Percentiles rank a stretch among this genome's conserved stretches.
Conservation (phyloP, 2,888 invertebrate species). For the Aleiodes alternator region DNA sequence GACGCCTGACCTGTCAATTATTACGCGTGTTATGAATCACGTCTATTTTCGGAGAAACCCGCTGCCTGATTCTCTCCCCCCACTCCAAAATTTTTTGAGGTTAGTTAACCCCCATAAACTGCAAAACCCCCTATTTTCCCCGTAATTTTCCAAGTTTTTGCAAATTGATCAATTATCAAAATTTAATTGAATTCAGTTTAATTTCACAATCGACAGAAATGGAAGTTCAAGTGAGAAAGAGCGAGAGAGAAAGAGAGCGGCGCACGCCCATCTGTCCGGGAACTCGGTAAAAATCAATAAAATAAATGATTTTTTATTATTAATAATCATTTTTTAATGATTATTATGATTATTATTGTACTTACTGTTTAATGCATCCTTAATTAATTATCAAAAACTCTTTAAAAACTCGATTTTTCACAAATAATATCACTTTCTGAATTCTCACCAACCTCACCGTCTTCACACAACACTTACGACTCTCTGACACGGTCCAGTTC, state of each 20-base stretch:
- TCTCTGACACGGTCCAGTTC: slow-evolving; percentile 54
- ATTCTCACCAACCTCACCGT: slow-evolving; percentile 63
- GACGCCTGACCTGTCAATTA: slow-evolving; percentile 52
- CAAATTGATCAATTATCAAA: no score
- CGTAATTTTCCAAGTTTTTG: neutral
- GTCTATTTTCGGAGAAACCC: slow-evolving; percentile 71
- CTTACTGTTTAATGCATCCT: slow-evolving; percentile 68
- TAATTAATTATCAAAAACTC: slow-evolving; percentile 53
- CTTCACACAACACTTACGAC: slow-evolving; percentile 68
- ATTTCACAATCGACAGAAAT: slow-evolving; percentile 33
- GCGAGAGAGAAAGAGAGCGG: slow-evolving; percentile 57
- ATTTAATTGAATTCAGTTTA: neutral
- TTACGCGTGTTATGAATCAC: slow-evolving; percentile 67
- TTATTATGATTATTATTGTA: slow-evolving; percentile 38
- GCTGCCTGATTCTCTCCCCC: slow-evolving; percentile 58
- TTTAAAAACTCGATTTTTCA: slow-evolving; percentile 15
- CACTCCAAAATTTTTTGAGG: slow-evolving; percentile 63
- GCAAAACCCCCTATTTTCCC: neutral
- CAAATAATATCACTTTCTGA: slow-evolving; percentile 67
- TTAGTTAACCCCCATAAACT: slow-evolving; percentile 54
- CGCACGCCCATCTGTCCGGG: slow-evolving; percentile 67
- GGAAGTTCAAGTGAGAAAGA: slow-evolving; percentile 47
- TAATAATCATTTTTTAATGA: neutral
- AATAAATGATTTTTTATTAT: slow-evolving; percentile 48
- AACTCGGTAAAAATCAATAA: slow-evolving; percentile 66